These are phyloP conservation scores for Apostichopus californicus DNA, from an alignment of 35 echinoderm and acorn worm genomes.

Conservation along the genomic window DNA sequence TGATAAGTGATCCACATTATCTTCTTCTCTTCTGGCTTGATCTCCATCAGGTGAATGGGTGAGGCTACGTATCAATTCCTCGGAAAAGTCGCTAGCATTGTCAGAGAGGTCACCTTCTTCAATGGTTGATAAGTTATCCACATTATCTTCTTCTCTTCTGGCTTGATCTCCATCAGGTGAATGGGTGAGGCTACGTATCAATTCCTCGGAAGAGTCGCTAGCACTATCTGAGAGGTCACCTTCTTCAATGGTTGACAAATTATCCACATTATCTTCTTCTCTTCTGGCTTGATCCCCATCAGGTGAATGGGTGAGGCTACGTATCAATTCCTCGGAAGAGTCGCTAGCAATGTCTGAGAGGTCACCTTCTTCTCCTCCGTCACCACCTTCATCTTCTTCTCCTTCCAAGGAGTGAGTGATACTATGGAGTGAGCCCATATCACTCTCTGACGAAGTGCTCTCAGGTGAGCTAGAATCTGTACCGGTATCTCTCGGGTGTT, in stretches of 20 bases:
- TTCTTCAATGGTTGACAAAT: background rate
- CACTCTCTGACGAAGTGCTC: background rate
- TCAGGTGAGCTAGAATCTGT: background rate
- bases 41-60: slow-evolving; percentile 27
- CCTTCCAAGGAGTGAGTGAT: background rate
- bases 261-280: background rate
- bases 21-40: background rate
- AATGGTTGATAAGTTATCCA: background rate
- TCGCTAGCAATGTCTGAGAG: background rate
- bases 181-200: slow-evolving; percentile 20
- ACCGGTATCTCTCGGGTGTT: background rate
- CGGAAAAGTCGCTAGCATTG: background rate
- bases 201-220: background rate
- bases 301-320: slow-evolving; percentile 28
- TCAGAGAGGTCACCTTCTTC: background rate
- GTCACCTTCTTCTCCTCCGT: background rate
- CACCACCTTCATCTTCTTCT: background rate
- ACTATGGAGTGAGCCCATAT: background rate
- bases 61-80: slow-evolving; percentile 20
- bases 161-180: slow-evolving; percentile 12
- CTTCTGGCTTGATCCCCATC: background rate
- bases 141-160: background rate
- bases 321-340: background rate
- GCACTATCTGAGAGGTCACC: background rate
- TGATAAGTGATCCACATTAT: background rate